A percentile compares a stretch with the other conserved stretches of the same genome.
Evolutionary conservation across 2,888 invertebrate genomes (phyloP).

Genomic region (Calameuta idolon): DNA sequence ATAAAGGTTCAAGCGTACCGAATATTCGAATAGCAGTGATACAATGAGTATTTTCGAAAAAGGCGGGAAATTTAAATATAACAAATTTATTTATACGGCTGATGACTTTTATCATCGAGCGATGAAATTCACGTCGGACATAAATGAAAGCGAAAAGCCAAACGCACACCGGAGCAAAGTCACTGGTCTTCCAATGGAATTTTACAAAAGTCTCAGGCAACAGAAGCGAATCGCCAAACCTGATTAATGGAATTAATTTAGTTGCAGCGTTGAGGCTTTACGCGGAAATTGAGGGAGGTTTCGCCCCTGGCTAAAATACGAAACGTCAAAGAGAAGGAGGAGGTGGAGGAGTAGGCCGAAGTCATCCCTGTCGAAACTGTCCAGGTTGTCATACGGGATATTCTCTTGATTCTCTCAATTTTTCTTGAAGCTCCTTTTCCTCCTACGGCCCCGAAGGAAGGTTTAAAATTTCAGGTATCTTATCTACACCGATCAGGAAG

Average conservation of each 20-base stretch:
- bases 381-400: not conserved
- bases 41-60: not conserved
- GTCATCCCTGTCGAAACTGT: not conserved
- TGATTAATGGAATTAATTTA: not conserved
- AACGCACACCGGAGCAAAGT: not conserved
- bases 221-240: not conserved
- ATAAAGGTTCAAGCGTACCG: not conserved
- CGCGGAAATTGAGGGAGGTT: not conserved
- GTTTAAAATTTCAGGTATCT: not conserved
- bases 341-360: conserved; percentile 27
- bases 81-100: not conserved
- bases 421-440: not conserved
- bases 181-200: not conserved
- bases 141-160: not conserved
- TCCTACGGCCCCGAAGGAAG: not conserved
- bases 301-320: not conserved
- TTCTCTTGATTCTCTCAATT: not conserved
- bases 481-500: not conserved
- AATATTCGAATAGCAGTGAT: not conserved
- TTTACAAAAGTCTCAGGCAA: not conserved
- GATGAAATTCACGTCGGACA: not conserved
- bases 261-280: not conserved
- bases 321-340: conserved; percentile 38
- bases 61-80: not conserved
- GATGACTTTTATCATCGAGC: not conserved